Conservation (phyloP, 2,113 vertebrate species). For the Nasalis larvatus region DNA sequence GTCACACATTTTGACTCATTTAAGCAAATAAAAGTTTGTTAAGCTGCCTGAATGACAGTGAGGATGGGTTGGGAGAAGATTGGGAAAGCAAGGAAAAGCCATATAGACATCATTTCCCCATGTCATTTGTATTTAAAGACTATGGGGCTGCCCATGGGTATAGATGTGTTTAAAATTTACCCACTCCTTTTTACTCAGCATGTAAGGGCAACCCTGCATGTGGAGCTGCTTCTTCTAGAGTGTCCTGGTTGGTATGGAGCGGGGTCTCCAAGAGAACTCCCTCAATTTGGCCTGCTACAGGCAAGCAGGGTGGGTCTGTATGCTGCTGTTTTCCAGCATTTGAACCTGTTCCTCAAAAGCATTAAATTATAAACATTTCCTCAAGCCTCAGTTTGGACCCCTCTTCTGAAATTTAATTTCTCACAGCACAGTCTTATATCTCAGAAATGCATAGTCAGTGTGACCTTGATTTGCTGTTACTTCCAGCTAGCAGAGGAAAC, state of each 20-base stretch:
- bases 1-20: conserved; percentile 28
- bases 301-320: neutral
- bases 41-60: neutral
- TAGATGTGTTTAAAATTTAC: neutral
- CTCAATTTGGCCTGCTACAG: neutral
- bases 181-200: neutral
- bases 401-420: conserved; percentile 57
- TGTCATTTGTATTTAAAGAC: conserved; percentile 14
- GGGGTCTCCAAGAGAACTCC: conserved; percentile 10
- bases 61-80: neutral
- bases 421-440: conserved; percentile 54
- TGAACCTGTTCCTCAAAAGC: conserved; percentile 42
- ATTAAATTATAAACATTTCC: conserved; percentile 19
- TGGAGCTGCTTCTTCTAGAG: neutral
- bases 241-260: neutral
- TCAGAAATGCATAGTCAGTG: conserved; percentile 44
- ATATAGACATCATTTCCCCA: neutral
- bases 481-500: conserved; percentile 42
- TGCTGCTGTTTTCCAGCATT: conserved; percentile 38
- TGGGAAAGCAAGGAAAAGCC: conserved; percentile 27
- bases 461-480: conserved; percentile 35
- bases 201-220: neutral
- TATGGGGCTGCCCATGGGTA: neutral
- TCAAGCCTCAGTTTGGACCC: conserved; percentile 24
- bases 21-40: conserved; percentile 25